These are phyloP conservation scores for Neopelma chrysocephalum DNA, from an alignment of 2,797 vertebrate species.

Conservation along the genomic window DNA sequence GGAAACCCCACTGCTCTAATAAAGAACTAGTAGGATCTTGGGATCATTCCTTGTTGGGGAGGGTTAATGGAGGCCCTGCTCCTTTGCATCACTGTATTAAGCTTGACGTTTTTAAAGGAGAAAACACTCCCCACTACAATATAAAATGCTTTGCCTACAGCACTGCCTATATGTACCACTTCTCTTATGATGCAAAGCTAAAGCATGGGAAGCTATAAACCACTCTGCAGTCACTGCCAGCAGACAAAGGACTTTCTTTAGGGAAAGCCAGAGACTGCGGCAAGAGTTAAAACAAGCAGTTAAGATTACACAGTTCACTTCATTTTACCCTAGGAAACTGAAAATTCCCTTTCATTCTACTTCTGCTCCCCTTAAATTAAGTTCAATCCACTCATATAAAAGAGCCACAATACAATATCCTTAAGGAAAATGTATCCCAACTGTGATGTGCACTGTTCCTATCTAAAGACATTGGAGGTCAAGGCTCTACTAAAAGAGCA, in stretches of 20 bases:
- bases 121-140: constrained; percentile 33
- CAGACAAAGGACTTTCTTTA: constrained; percentile 34
- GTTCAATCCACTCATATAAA: constrained; percentile 41
- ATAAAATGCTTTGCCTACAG: constrained; percentile 55
- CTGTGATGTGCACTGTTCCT: constrained; percentile 7
- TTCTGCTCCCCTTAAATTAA: constrained; percentile 44
- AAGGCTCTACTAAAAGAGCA: constrained; percentile 40
- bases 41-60: constrained; percentile 26
- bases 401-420: constrained; percentile 24
- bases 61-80: constrained; percentile 55
- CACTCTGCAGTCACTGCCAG: constrained; percentile 2
- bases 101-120: constrained; percentile 55
- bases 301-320: constrained; percentile 27
- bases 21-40: constrained; percentile 37
- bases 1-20: constrained; percentile 47
- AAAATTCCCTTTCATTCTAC: constrained; percentile 48
- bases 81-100: constrained; percentile 50
- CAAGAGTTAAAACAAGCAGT: constrained; percentile 45
- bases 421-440: constrained; percentile 33
- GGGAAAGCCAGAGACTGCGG: neutral
- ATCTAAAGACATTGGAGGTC: constrained; percentile 43
- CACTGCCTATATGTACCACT: neutral
- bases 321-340: constrained; percentile 53
- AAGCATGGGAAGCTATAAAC: constrained; percentile 50
- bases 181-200: neutral